phyloP scores from a whole-genome alignment of 2,888 invertebrate species.

The Epinotia nisella region DNA sequence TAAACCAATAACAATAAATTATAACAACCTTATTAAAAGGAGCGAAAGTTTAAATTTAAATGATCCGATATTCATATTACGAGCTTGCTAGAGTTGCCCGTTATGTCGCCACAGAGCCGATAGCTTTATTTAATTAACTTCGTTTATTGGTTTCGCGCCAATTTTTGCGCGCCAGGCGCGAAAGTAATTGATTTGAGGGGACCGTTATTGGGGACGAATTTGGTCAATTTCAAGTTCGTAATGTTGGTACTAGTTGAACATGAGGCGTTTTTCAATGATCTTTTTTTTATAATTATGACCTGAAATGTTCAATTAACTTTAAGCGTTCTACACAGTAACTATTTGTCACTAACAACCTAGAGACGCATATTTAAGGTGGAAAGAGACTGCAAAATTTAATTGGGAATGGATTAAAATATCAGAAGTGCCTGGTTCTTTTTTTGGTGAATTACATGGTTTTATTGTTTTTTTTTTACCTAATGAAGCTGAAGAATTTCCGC shows the following conservation, averaged over 20 bases:
- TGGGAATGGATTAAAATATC: no score
- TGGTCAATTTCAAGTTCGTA: conserved; percentile 41
- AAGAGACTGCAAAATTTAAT: no score
- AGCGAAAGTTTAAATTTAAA: not conserved
- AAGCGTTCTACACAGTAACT: not conserved
- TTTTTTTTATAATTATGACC: not conserved
- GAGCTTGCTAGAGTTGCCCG: not conserved
- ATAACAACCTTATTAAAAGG: not conserved
- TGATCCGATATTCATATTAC: not conserved
- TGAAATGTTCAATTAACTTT: no score
- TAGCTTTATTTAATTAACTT: conserved; percentile 62
- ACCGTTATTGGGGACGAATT: conserved; percentile 55
- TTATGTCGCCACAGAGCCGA: conserved; percentile 45
- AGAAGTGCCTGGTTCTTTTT: no score
- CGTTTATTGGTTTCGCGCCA: conserved; percentile 58
- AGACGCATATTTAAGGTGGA: no score
- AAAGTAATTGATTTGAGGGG: conserved; percentile 78
- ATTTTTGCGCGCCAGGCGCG: conserved; percentile 73
- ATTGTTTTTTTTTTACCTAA: no score
- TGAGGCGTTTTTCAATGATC: conserved; percentile 28
- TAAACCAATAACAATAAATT: not conserved
- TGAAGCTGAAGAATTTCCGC: no score
- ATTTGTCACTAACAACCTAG: not conserved
- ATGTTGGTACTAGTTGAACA: conserved; percentile 32
- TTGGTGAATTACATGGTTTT: no score